Evolutionary conservation across 2,113 vertebrate genomes (phyloP).

Genomic region (Trogon surrucura): DNA sequence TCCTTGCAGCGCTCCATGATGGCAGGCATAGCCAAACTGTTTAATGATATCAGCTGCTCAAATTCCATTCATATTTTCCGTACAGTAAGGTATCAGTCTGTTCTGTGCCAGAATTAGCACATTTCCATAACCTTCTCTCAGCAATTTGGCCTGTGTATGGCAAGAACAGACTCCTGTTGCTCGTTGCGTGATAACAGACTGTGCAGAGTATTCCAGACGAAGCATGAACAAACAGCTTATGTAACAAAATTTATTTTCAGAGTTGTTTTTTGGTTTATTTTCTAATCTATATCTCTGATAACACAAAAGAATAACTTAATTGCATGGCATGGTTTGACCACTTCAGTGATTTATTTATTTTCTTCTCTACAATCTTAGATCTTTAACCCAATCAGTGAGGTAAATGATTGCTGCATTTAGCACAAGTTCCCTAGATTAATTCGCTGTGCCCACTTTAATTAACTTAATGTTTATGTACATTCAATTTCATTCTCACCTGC

Average conservation of each 20-base stretch:
- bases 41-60: background rate
- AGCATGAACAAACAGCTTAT: background rate
- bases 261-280: background rate
- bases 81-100: background rate
- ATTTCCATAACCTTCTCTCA: background rate
- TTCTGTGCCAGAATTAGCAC: background rate
- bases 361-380: background rate
- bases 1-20: background rate
- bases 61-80: background rate
- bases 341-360: conserved; percentile 11
- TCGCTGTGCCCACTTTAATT: conserved; percentile 35
- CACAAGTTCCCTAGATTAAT: conserved; percentile 42
- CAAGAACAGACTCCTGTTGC: background rate
- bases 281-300: background rate
- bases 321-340: background rate
- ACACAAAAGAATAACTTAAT: background rate
- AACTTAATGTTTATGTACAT: conserved; percentile 25
- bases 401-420: conserved; percentile 47
- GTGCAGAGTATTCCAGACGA: background rate
- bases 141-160: background rate
- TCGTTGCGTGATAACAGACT: background rate
- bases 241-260: background rate
- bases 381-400: conserved; percentile 41
- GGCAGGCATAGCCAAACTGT: background rate
- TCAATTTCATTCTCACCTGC: conserved; percentile 37